Base-by-base conservation (phyloP, 2,888 invertebrate genomes). In the Hemistola chrysoprasaria region DNA sequence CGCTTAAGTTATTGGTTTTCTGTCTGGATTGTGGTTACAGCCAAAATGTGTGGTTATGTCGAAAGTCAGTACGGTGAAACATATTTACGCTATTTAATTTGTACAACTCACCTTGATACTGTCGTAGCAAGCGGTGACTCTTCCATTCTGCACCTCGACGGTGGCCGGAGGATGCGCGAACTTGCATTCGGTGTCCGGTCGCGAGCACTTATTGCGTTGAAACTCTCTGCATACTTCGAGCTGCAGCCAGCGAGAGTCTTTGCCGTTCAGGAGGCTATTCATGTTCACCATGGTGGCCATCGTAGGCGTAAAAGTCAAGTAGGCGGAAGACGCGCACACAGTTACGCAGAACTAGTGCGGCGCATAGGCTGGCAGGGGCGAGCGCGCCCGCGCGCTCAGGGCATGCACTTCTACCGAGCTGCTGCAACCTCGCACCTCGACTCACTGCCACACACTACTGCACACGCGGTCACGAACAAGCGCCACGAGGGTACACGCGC, bases 61-160 rank as follows among this genome's bases (percentile, higher is more conserved):
- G n/a, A n/a, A n/a, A n/a, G n/a, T n/a, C n/a, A n/a, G n/a, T n/a
- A n/a, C n/a, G n/a, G n/a, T n/a, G n/a, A n/a, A n/a, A n/a, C n/a
- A n/a, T n/a, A n/a, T n/a, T n/a, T n/a, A n/a, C n/a, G n/a, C n/a
- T n/a, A n/a, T n/a, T n/a, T n/a, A n/a, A n/a, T n/a, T n/a, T 32
- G 16, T 1, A 32, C n/a, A 43, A 48, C 94, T 92, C 91, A 99
- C 99, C 98, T 99, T 99, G 91, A 99, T 99, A 91, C 98, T 98
- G 92, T 99, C 99, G 93, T 99, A 99, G 93, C 99, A 99, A 73
- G 99, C 99, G 73, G 98, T 99, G 78, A 99, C 99, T 78, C 98
- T 94, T 83, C 99, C 99, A 90, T 99, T 99, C 92, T 99, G 99
- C 78, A 99, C 98, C 91, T 99, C 99, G 74, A 99, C 99, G 90